Conservation (phyloP, 2,888 invertebrate species). For the Bursaphelenchus okinawaensis region DNA sequence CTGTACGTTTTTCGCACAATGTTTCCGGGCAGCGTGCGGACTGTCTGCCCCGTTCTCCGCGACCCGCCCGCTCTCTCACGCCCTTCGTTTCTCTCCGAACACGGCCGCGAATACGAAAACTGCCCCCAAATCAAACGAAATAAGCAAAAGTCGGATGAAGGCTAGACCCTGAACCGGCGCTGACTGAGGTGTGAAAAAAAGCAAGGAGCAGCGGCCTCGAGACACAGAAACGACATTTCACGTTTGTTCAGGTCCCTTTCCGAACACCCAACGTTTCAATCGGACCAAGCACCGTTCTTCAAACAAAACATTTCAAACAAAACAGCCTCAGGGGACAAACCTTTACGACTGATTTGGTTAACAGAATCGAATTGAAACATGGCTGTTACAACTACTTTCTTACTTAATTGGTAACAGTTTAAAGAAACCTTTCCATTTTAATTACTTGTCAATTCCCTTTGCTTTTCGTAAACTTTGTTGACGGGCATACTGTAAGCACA, state of each 20-base stretch:
- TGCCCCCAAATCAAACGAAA: not conserved
- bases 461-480: not conserved
- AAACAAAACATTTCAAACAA: not conserved
- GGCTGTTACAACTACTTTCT: not conserved
- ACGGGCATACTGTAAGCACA: not conserved
- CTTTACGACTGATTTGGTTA: not conserved
- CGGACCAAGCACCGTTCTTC: not conserved
- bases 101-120: not conserved
- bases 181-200: not conserved
- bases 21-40: not conserved
- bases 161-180: too few relatives aligned
- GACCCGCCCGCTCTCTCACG: not conserved
- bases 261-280: not conserved
- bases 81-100: not conserved
- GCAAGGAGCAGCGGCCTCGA: not conserved
- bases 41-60: not conserved
- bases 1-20: not conserved
- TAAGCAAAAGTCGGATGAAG: not conserved
- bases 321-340: not conserved
- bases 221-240: not conserved
- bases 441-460: not conserved
- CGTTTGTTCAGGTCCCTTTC: not conserved
- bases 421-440: not conserved
- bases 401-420: not conserved
- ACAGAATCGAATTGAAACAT: not conserved